Evolutionary conservation across 2,797 vertebrate species (phyloP).

Genomic region (Nannoperca obscura): DNA sequence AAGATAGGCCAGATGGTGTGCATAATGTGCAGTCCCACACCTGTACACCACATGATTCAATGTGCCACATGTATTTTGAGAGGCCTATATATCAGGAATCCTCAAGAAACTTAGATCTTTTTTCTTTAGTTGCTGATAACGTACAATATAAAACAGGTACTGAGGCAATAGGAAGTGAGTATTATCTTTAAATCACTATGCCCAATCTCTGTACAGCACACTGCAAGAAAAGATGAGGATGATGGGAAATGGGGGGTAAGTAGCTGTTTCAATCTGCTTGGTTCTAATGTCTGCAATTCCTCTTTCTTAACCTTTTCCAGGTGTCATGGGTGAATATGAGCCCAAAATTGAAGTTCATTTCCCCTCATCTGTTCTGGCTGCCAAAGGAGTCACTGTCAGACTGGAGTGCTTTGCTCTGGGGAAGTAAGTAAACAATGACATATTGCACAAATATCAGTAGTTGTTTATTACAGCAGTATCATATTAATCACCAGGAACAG

Average conservation of each 20-base stretch:
- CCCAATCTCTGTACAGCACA: slow-evolving; percentile 11
- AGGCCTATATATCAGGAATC: slow-evolving; percentile 17
- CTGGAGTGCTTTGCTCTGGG: slow-evolving; percentile 98
- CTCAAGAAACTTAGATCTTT: slow-evolving; percentile 28
- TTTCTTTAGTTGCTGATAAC: slow-evolving; percentile 17
- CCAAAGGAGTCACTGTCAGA: slow-evolving; percentile 92
- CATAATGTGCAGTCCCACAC: slow-evolving; percentile 58
- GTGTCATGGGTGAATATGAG: slow-evolving; percentile 98
- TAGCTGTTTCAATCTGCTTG: slow-evolving; percentile 39
- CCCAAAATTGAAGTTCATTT: slow-evolving; percentile 99
- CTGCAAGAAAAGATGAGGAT: slow-evolving; percentile 33
- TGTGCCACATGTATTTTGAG: slow-evolving; percentile 21
- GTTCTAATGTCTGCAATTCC: slow-evolving; percentile 58
- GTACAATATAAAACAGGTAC: slow-evolving; percentile 16
- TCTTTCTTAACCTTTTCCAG: slow-evolving; percentile 87
- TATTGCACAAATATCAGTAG: slow-evolving; percentile 50
- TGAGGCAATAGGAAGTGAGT: slow-evolving; percentile 1
- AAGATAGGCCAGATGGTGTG: slow-evolving; percentile 58
- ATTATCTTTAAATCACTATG: slow-evolving; percentile 33
- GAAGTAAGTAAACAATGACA: slow-evolving; percentile 91
- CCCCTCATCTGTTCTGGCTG: slow-evolving; percentile 90
- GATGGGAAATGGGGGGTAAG: slow-evolving; percentile 36
- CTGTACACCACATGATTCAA: slow-evolving; percentile 48
- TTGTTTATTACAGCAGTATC: slow-evolving; percentile 50
- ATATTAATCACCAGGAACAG: slow-evolving; percentile 55